Conservation (phyloP, 1,140 invertebrate genomes). For the Musca domestica region DNA sequence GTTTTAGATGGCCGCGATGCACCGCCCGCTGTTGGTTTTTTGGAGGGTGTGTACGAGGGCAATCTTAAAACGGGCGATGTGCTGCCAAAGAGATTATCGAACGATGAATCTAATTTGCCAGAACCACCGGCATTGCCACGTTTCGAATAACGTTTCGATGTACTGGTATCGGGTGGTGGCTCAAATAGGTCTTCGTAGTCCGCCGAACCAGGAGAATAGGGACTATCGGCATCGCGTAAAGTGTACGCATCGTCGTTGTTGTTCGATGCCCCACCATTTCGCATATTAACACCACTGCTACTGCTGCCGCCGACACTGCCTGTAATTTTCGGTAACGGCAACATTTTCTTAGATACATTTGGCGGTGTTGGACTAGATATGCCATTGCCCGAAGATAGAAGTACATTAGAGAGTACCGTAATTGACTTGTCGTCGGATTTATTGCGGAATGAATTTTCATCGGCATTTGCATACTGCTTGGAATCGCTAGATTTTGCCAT, state of each 20-base stretch:
- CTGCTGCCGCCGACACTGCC: slow-evolving; percentile 48
- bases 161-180: slow-evolving; percentile 62
- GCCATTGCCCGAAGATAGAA: slow-evolving; percentile 36
- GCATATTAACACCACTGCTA: slow-evolving; percentile 36
- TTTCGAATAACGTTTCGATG: slow-evolving; percentile 29
- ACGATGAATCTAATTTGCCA: slow-evolving; percentile 39
- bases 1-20: slow-evolving; percentile 37
- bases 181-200: slow-evolving; percentile 84
- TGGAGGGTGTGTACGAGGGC: slow-evolving; percentile 25
- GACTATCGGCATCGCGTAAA: slow-evolving; percentile 67
- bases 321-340: slow-evolving; percentile 38
- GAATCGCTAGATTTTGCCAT: slow-evolving; percentile 34
- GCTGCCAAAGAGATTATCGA: slow-evolving; percentile 51
- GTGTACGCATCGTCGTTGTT: slow-evolving; percentile 54
- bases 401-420: slow-evolving; percentile 48
- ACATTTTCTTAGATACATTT: slow-evolving; percentile 40
- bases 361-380: slow-evolving; percentile 44
- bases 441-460: slow-evolving; percentile 29
- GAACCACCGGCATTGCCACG: slow-evolving; percentile 1
- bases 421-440: slow-evolving; percentile 27
- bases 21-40: slow-evolving; percentile 28
- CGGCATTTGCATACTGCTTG: slow-evolving; percentile 33
- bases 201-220: slow-evolving; percentile 80
- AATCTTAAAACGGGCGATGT: slow-evolving; percentile 35
- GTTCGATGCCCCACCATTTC: slow-evolving; percentile 47